Evolutionary conservation across 1,140 invertebrate genomes (phyloP).

Genomic region (Hesperophylax magnus): DNA sequence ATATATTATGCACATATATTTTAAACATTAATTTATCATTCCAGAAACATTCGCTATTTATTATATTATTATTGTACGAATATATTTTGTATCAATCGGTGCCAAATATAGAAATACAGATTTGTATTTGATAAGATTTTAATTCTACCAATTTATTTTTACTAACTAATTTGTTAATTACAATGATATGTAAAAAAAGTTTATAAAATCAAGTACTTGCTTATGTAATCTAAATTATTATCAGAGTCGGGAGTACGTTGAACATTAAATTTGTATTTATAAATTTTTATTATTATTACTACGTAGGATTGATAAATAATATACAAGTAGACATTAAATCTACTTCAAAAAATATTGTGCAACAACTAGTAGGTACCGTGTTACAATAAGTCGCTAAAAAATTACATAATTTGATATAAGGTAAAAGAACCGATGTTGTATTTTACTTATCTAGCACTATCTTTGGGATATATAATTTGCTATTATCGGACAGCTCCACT

Average conservation of each 20-base stretch:
- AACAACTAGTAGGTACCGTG: too few relatives aligned
- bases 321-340: too few relatives aligned
- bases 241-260: background rate
- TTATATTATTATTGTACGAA: background rate
- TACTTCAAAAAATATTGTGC: too few relatives aligned
- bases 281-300: too few relatives aligned
- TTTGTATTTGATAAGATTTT: slow-evolving; percentile 16
- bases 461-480: too few relatives aligned
- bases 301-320: too few relatives aligned
- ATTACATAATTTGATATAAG: too few relatives aligned
- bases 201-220: slow-evolving; percentile 11
- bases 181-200: background rate
- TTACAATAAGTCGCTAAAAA: background rate
- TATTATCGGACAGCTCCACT: too few relatives aligned
- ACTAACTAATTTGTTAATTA: background rate
- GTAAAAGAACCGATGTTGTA: too few relatives aligned
- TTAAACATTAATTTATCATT: slow-evolving; percentile 14
- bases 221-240: background rate
- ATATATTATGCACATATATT: slow-evolving; percentile 3
- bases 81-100: slow-evolving; percentile 50
- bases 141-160: background rate
- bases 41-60: background rate
- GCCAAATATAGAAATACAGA: slow-evolving; percentile 41
- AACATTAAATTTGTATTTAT: background rate
- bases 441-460: too few relatives aligned